phyloP scores from a whole-genome alignment of 2,797 vertebrate genomes.

The Myotis findleyi region DNA sequence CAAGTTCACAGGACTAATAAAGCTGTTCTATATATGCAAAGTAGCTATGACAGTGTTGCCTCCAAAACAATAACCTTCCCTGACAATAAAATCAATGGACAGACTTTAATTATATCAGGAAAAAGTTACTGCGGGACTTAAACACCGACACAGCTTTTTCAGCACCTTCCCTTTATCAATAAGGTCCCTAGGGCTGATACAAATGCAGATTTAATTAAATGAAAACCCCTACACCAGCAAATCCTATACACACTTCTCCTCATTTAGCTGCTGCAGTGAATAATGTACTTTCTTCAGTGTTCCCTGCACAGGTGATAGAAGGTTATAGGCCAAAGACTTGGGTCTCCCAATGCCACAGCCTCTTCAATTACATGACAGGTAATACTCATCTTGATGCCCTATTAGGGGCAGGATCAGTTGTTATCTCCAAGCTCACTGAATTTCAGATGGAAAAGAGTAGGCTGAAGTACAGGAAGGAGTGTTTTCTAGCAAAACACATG shows the following conservation, averaged over 20 bases:
- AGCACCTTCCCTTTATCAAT: not conserved
- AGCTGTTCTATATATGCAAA: not conserved
- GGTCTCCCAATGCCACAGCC: not conserved
- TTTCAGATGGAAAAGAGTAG: slow-evolving; percentile 44
- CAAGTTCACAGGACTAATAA: slow-evolving; percentile 65
- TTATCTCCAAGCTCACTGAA: slow-evolving; percentile 26
- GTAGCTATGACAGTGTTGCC: slow-evolving; percentile 9
- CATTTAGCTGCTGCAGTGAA: slow-evolving; percentile 8
- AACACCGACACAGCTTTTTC: slow-evolving; percentile 53
- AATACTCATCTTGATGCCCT: not conserved
- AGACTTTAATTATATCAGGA: slow-evolving; percentile 63
- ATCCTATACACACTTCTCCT: not conserved
- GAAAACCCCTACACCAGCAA: slow-evolving; percentile 57
- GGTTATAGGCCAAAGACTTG: slow-evolving; percentile 39
- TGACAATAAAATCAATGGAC: slow-evolving; percentile 48
- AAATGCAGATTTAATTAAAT: slow-evolving; percentile 73
- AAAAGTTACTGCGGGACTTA: slow-evolving; percentile 59
- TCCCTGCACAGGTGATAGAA: not conserved
- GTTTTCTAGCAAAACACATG: not conserved
- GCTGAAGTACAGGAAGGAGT: not conserved
- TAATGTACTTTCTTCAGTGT: slow-evolving; percentile 1
- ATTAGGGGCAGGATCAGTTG: not conserved
- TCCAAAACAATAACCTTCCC: slow-evolving; percentile 54
- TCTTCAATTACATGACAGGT: slow-evolving; percentile 64
- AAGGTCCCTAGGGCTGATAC: slow-evolving; percentile 37